These are phyloP conservation scores for Calyptomena viridis DNA, from an alignment of 2,113 vertebrate species.

Conservation along the genomic window DNA sequence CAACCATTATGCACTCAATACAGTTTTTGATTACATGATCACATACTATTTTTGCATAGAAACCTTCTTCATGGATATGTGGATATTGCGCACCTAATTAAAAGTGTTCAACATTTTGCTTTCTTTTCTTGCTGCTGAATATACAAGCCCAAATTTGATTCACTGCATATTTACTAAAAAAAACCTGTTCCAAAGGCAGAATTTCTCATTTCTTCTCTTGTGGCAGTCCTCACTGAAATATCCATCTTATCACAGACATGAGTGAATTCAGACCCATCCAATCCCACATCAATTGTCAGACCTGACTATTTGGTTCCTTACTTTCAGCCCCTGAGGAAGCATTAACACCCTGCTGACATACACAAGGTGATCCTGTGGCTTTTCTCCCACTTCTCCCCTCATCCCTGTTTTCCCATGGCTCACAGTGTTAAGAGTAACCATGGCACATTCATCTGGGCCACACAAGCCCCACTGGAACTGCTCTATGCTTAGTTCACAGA, in stretches of 20 bases:
- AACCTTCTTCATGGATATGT: background rate
- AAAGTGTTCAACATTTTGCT: background rate
- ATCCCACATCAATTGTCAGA: background rate
- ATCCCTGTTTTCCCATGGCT: fast-evolving
- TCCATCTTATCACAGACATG: background rate
- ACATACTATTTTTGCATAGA: background rate
- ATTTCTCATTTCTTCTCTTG: background rate
- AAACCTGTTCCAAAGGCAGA: background rate
- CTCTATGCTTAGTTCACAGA: background rate
- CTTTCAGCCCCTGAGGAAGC: background rate
- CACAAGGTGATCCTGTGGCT: fast-evolving
- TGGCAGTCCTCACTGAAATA: background rate
- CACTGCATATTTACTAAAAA: background rate
- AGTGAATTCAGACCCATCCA: background rate
- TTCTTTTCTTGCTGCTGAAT: background rate
- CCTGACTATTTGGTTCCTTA: fast-evolving
- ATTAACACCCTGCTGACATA: background rate
- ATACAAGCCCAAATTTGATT: background rate
- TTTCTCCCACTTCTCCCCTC: background rate
- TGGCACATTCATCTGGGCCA: fast-evolving
- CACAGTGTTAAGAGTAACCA: no score
- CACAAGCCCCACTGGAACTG: background rate
- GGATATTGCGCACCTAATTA: background rate
- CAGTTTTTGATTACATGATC: background rate
- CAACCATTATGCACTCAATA: background rate